Base-by-base conservation (phyloP, 2,888 invertebrate species). In the Petrolisthes manimaculis region DNA sequence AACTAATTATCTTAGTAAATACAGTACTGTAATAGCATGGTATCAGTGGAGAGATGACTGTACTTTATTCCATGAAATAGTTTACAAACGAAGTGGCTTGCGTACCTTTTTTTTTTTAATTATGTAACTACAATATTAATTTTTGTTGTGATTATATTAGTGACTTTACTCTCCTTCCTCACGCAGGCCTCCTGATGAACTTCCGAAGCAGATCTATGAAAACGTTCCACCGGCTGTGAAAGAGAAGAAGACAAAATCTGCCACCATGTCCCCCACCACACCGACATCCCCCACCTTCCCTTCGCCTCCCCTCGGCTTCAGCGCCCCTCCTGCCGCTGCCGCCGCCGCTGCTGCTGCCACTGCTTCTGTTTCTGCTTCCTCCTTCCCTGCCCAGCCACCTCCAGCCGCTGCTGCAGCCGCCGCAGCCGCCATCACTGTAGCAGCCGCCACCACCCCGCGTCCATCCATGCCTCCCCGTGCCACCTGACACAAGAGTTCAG, bases 151-250 rank as follows among this genome's bases (percentile, higher is more conserved):
- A 1, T 61, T 61, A 1, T 61, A 12, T 61, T 61, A 1, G 1
- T 61, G 12, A 12, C 61, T 61, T 18, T 18, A 1, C 61, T 18
- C 61, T 61, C 61, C 61, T 75, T 80, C 54, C 75, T 75, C 78
- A 54, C n/a, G 8, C 78, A 89, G 89, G 82, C 89, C 89, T 86
- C 89, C 89, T 89, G 89, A 89, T 85, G 89, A 89, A 86, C 83
- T 89, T 69, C 89, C 85, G 78, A 89, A 89, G 82, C 89, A 89
- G 82, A 89, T 89, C 75, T 89, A 89, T 85, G 89, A 89, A 89
- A 89, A 89, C 51, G 82, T 89, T 83, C 89, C 89, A 78, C 85
- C 85, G 78, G 88, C 88, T 88, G 89, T 89, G 85, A 89, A 85
- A 86, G 89, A 89, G 54, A 89, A 89, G 89, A 89, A 89, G 82